These are phyloP conservation scores for Tauraco erythrolophus DNA, from an alignment of 2,113 vertebrate species.

Conservation along the genomic window DNA sequence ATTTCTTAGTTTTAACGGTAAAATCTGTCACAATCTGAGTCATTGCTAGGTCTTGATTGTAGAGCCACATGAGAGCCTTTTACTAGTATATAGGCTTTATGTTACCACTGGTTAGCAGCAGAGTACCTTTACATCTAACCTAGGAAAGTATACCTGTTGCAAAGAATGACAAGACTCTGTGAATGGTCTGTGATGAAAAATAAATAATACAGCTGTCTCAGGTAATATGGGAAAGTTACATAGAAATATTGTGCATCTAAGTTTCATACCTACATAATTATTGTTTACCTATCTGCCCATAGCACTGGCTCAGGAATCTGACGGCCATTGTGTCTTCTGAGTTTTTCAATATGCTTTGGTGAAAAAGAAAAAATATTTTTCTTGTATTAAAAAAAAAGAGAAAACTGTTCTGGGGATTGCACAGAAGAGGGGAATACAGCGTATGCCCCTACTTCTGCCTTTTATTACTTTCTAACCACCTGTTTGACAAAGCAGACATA, in stretches of 20 bases:
- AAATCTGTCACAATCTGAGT: background rate
- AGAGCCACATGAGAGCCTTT: background rate
- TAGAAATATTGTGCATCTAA: background rate
- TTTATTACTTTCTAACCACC: background rate
- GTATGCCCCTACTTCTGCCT: accelerated
- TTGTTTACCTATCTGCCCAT: background rate
- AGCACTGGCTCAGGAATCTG: background rate
- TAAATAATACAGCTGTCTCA: background rate
- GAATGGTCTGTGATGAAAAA: background rate
- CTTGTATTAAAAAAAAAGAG: background rate
- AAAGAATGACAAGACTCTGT: background rate
- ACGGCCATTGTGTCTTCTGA: background rate
- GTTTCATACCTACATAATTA: background rate
- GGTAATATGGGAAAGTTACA: background rate
- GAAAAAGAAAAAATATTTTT: background rate
- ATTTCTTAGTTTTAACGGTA: background rate
- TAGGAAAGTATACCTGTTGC: background rate
- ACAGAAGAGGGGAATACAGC: background rate
- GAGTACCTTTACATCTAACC: background rate
- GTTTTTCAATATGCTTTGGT: background rate
- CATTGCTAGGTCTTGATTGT: background rate
- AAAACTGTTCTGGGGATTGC: background rate
- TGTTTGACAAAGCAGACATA: background rate
- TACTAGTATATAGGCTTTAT: no score
- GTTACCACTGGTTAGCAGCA: background rate